Evolutionary conservation across 2,113 vertebrate species (phyloP), one percentile per base, ranked within the genome.

Genomic region (Oryzias curvinotus): DNA sequence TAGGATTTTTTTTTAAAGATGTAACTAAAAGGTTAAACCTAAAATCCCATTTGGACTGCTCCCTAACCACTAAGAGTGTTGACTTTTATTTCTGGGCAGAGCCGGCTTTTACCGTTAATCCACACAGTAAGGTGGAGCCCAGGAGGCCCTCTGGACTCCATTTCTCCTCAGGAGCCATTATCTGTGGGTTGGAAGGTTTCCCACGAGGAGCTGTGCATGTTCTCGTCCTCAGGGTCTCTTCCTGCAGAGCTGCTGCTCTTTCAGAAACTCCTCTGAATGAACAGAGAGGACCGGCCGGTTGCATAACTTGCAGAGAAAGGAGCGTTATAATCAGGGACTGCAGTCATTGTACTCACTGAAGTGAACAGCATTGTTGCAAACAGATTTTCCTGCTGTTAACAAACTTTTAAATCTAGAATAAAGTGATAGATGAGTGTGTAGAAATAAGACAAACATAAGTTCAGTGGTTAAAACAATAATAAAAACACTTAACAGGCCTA

Each of bases 221-320:
- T 25, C 53, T 47, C 8, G 53, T 74, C 81, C 69, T 73, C 68
- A 76, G 75, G 75, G 81, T 76, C 76, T 57, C 71, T 67, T 80
- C 77, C 75, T 83, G 77, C 67, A 18, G 65, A 63, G 54, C 68
- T 67, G 62, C 65, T 85, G 62, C 62, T 57, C 79, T 81, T 83
- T 83, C 46, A 65, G 42, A 78, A 71, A 74, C 80, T 61, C 71
- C 59, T 84, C 75, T 66, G 73, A 80, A 74, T 80, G 81, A 87
- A 80, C 64, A 61, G 71, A 75, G 72, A 67, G 64, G 65, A 78
- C 80, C 74, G 49, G 44, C 14, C 45, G 23, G 76, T 90, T 89
- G 69, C 66, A 48, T 84, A 88, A 90, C 60, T 57, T 23, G 17
- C 49, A 70, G 49, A 67, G 70, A 66, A 60, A 67, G 59, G 63